Evolutionary conservation across 2,113 vertebrate genomes (phyloP).

Genomic region (Uria lomvia): DNA sequence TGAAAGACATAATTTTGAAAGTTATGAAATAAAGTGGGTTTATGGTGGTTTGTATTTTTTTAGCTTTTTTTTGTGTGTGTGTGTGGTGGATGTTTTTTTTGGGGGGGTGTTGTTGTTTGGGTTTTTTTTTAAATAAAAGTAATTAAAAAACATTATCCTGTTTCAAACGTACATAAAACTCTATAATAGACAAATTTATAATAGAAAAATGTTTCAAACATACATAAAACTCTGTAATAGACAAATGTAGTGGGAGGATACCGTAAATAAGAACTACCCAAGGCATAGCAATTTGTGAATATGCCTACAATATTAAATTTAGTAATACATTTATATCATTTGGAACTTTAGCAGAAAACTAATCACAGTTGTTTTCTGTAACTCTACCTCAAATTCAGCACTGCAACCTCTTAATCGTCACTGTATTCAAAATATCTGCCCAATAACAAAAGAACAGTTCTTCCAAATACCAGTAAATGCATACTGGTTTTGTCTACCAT

Average conservation of each 20-base stretch:
- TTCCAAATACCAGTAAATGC: background rate
- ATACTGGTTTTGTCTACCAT: background rate
- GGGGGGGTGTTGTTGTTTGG: accelerated
- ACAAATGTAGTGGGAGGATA: background rate
- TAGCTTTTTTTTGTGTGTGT: background rate
- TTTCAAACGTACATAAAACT: background rate
- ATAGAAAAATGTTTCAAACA: background rate
- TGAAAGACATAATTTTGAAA: background rate
- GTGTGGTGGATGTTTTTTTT: background rate
- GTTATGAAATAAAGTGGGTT: background rate
- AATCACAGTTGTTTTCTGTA: background rate
- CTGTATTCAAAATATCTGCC: background rate
- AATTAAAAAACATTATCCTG: background rate
- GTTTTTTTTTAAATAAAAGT: background rate
- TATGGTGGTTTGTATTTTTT: background rate
- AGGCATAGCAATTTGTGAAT: background rate
- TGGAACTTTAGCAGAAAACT: background rate
- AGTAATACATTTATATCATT: background rate
- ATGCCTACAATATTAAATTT: background rate
- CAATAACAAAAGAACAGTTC: background rate
- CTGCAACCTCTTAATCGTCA: background rate
- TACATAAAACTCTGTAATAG: background rate
- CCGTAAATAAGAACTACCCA: background rate
- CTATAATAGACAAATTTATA: background rate
- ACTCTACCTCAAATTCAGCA: background rate